Percentiles rank a stretch among this genome's conserved stretches.
phyloP scores from a whole-genome alignment of 2,888 invertebrate species.

The Linnaemya vulpina region DNA sequence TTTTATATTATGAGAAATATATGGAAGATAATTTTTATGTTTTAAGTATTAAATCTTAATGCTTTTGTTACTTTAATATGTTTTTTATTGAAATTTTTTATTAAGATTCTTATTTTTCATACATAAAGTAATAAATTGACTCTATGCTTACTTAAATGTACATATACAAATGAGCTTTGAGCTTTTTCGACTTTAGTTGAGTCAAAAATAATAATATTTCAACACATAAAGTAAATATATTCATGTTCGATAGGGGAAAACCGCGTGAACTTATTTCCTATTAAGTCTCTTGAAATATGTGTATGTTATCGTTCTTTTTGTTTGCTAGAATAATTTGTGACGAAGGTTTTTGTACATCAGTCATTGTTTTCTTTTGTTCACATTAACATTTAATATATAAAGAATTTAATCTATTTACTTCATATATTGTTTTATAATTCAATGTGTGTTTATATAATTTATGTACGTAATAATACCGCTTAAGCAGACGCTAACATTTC shows the following conservation, averaged over 20 bases:
- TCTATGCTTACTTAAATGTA: neutral
- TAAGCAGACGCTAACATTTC: neutral
- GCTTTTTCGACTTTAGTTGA: too few relatives aligned
- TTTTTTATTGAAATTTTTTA: neutral
- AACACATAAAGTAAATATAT: neutral
- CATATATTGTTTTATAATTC: slow-evolving; percentile 5
- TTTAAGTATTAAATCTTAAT: slow-evolving; percentile 3
- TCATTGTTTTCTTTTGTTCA: neutral
- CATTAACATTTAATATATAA: neutral
- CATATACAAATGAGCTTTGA: too few relatives aligned
- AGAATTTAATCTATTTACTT: neutral
- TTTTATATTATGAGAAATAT: neutral
- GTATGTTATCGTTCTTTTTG: neutral
- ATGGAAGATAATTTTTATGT: slow-evolving; percentile 20
- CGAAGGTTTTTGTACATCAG: neutral
- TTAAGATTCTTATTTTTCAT: neutral
- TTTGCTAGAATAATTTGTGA: neutral
- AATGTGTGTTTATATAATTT: neutral
- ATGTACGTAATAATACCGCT: neutral
- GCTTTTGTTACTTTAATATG: neutral
- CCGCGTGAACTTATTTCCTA: neutral
- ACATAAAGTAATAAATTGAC: neutral
- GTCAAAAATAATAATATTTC: too few relatives aligned
- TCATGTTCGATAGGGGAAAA: neutral
- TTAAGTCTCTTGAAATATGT: neutral